Evolutionary conservation across 2,888 invertebrate species (phyloP), one percentile per base, ranked within the genome.

Genomic region (Caenorhabditis imperialis): DNA sequence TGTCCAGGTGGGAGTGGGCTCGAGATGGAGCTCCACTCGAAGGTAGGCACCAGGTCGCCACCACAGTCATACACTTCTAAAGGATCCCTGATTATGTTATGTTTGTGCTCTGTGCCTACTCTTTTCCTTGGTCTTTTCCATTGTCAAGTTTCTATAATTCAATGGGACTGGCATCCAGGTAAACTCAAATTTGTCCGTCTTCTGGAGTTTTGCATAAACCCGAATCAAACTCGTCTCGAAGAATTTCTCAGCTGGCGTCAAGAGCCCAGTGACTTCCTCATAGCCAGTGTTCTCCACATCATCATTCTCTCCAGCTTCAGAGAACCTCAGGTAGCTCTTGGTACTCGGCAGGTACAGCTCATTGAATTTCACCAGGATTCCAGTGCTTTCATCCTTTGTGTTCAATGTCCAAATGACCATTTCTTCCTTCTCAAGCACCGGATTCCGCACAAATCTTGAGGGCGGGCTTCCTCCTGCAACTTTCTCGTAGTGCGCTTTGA

Each of bases 31-130:
- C 84, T 69, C 71, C 81, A 78, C 14, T 79, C 78, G 61, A 71
- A 84, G 4, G 78, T 63, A 6, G 84, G 74, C 7, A 12, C 23
- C n/a, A 85, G 54, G 10, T 75, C 57, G 4, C 78, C 81, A 8
- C 85, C 85, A 53, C 85, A 85, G 38, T 63, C 75, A 27, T 65
- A 80, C 2, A 33, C 47, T 61, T 50, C 60, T 67, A 42, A 23
- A 55, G 47, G 14, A 45, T 22, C 10, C 27, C 7, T 2, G 3
- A 23, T 5, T 2, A 22, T n/a, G 10, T 22, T 47, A n/a, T n/a
- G n/a, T 48, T 14, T 45, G 1, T 23, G 3, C 10, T 33, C 22
- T 20, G 2, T 14, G 10, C 51, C n/a, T 16, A 57, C 54, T 58
- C 48, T 42, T 51, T 18, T 44, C 38, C 7, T 44, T 48, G 3